Base-by-base conservation (phyloP, 1,140 invertebrate species). In the Stegodyphus dumicola region DNA sequence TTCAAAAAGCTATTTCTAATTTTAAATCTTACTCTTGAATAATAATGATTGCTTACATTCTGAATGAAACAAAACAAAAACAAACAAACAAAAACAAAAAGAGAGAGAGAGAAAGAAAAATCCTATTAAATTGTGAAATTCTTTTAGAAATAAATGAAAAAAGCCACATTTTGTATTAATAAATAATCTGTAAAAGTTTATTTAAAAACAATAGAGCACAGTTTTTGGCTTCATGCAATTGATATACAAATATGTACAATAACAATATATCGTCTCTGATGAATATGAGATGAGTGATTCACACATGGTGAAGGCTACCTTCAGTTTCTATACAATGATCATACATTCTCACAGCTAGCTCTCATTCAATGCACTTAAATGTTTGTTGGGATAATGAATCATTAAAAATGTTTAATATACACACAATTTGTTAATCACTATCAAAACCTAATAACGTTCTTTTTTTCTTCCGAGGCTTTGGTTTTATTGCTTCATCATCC, bases 401-500 rank as follows among this genome's bases (percentile, higher is more conserved):
- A 33, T 74, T 75, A 67, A 54, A 75, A 66, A 66, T 74, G 10
- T 7, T 53, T 65, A 74, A 83, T 85, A 64, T 67, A 79, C 48
- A 85, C 81, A 76, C 52, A 64, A 70, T 80, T 76, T 77, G 74
- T 95, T 93, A 96, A 93, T 96, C 95, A 92, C 95, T 96, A 91
- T 97, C 95, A 77, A 95, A 96, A 88, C 94, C 94, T 75, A 65
- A 93, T 86, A 91, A 90, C 87, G 92, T 91, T 92, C 96, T 96
- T 93, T 96, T 96, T 91, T 95, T 93, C 90, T 96, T 96, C 91
- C 96, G 96, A 18, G 94, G 94, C 91, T 95, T 95, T 89, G 94
- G 94, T 92, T 95, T 96, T 5, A 95, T 93, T 88, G 95, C 94
- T 92, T 95, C 94, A 91, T 96, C 95, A 89, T 96, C 94, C 94